A percentile compares a stretch with the other conserved stretches of the same genome.
Conservation (phyloP, 2,888 invertebrate species). For the Lucinisca nassula region DNA sequence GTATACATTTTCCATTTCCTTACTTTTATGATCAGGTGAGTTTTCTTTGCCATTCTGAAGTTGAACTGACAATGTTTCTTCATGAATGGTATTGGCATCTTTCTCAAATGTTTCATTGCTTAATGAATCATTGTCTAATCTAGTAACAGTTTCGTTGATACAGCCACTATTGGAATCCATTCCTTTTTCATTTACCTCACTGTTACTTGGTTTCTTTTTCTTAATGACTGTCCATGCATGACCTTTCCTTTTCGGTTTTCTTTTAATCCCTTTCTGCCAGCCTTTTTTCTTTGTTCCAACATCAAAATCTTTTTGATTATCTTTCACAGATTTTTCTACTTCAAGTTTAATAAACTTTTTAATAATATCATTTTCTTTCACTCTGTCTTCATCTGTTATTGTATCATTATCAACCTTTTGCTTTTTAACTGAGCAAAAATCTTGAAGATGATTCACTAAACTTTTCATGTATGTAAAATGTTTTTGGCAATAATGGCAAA, state of each 20-base stretch:
- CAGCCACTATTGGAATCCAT: not conserved
- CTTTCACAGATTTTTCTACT: conserved; percentile 64
- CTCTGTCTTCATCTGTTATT: conserved; percentile 74
- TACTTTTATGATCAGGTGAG: too few relatives aligned
- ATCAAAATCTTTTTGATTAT: conserved; percentile 44
- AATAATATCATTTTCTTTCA: conserved; percentile 73
- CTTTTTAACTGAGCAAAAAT: conserved; percentile 84
- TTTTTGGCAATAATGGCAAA: conserved; percentile 85
- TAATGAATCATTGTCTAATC: too few relatives aligned
- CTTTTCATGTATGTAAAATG: conserved; percentile 87
- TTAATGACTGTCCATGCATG: conserved; percentile 82
- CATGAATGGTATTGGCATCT: too few relatives aligned
- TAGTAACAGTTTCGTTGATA: too few relatives aligned
- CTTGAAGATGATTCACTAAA: conserved; percentile 86
- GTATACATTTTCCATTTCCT: not conserved
- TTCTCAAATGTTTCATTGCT: too few relatives aligned
- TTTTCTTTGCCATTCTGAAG: too few relatives aligned
- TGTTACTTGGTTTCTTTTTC: conserved; percentile 67
- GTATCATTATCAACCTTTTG: conserved; percentile 69
- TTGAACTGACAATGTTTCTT: too few relatives aligned
- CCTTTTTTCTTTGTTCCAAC: conserved; percentile 66
- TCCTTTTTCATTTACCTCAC: not conserved
- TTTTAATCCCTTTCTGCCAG: conserved; percentile 78
- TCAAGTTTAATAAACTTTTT: conserved; percentile 72
- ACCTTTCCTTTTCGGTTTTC: conserved; percentile 77